Evolutionary conservation across 1,140 invertebrate species (phyloP).

Genomic region (Caenorhabditis brenneri): DNA sequence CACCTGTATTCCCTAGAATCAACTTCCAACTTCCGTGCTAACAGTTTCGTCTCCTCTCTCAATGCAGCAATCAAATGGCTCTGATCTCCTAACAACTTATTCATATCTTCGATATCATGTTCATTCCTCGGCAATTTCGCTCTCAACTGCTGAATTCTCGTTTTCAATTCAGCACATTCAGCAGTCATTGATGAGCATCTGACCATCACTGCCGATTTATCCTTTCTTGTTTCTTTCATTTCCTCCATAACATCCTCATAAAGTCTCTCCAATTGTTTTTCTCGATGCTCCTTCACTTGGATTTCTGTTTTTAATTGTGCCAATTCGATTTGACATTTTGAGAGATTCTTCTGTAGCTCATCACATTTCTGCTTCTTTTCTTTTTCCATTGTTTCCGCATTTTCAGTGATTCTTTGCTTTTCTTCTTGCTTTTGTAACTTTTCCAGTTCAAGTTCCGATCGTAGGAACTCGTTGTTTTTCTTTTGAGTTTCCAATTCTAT

Average conservation of each 20-base stretch:
- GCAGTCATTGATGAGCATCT: neutral
- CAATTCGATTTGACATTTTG: neutral
- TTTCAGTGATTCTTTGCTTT: neutral
- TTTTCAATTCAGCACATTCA: neutral
- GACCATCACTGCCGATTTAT: neutral
- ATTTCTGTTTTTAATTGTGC: neutral
- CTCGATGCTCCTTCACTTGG: neutral
- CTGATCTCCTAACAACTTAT: conserved; percentile 3
- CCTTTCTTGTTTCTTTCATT: neutral
- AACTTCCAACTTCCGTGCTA: neutral
- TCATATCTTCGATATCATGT: conserved; percentile 26
- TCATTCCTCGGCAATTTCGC: neutral
- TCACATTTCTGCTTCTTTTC: neutral
- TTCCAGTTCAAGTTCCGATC: neutral
- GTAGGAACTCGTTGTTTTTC: neutral
- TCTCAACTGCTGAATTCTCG: neutral
- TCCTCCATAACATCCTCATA: neutral
- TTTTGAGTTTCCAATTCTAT: neutral
- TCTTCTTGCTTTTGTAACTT: too few species aligned
- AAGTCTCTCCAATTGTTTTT: neutral
- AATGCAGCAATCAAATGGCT: conserved; percentile 16
- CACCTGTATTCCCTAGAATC: conserved; percentile 10
- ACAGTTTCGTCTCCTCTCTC: conserved; percentile 1
- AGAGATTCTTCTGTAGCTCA: neutral
- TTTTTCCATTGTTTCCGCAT: neutral